phyloP scores from a whole-genome alignment of 2,113 vertebrate genomes.

The Cryptomyrus ogoouensis region DNA sequence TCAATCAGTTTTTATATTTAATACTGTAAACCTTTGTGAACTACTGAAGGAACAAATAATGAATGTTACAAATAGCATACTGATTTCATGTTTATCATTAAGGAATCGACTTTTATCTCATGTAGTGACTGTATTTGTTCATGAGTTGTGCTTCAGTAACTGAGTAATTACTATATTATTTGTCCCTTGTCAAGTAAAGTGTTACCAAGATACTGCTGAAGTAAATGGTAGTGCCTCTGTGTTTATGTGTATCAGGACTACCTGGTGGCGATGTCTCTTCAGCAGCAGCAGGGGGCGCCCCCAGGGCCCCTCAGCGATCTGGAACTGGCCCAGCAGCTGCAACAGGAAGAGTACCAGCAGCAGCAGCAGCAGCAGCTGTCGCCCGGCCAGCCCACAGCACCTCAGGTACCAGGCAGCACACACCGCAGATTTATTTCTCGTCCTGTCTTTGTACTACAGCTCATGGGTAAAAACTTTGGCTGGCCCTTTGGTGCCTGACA shows the following conservation, averaged over 20 bases:
- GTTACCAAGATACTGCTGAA: neutral
- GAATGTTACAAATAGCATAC: neutral
- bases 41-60: neutral
- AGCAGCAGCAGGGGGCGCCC: constrained; percentile 66
- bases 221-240: neutral
- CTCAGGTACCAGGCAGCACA: constrained; percentile 32
- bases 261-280: constrained; percentile 81
- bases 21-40: neutral
- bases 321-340: constrained; percentile 82
- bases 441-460: neutral
- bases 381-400: constrained; percentile 30
- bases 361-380: constrained; percentile 41
- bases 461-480: neutral
- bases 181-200: neutral
- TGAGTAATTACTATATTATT: neutral
- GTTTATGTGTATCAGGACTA: constrained; percentile 65
- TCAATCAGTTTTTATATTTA: neutral
- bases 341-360: constrained; percentile 85
- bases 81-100: neutral
- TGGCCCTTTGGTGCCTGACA: neutral
- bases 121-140: neutral
- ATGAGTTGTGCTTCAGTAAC: neutral
- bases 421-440: neutral
- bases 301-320: constrained; percentile 69
- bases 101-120: neutral